These are phyloP conservation scores for Sarcophaga carnaria DNA, from an alignment of 2,888 invertebrate genomes.

Conservation along the genomic window DNA sequence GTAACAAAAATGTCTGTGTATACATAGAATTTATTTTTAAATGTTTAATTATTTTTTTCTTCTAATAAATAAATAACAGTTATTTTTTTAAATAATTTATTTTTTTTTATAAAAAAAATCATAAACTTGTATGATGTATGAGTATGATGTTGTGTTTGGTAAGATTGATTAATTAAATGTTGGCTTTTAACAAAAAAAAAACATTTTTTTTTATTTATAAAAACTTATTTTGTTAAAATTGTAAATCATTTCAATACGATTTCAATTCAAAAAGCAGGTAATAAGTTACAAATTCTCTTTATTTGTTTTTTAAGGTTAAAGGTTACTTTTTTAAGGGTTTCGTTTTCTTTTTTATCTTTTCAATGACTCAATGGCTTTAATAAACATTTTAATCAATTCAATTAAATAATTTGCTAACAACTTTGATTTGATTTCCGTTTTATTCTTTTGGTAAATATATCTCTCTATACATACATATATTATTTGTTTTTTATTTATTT, in stretches of 20 bases:
- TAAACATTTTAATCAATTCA: background rate
- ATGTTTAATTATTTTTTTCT: background rate
- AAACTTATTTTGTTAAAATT: constrained; percentile 42
- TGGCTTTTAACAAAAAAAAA: background rate
- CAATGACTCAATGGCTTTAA: constrained; percentile 8
- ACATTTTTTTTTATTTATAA: constrained; percentile 1
- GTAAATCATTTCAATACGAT: constrained; percentile 49
- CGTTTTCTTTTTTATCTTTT: constrained; percentile 10
- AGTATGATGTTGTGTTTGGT: too few relatives aligned
- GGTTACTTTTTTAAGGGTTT: background rate
- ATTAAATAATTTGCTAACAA: constrained; percentile 57
- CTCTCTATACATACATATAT: too few relatives aligned
- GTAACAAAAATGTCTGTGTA: constrained; percentile 60
- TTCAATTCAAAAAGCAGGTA: constrained; percentile 59
- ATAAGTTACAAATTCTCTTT: constrained; percentile 63
- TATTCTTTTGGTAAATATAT: too few relatives aligned
- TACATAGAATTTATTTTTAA: constrained; percentile 50
- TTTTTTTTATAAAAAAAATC: constrained; percentile 9
- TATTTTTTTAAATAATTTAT: background rate
- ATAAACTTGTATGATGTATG: too few relatives aligned
- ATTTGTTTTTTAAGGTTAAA: constrained; percentile 1
- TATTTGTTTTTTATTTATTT: background rate
- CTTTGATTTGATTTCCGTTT: constrained; percentile 1
- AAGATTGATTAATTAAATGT: constrained; percentile 6
- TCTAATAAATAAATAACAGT: constrained; percentile 64